phyloP scores from a whole-genome alignment of 2,888 invertebrate species.

The Erannis defoliaria region DNA sequence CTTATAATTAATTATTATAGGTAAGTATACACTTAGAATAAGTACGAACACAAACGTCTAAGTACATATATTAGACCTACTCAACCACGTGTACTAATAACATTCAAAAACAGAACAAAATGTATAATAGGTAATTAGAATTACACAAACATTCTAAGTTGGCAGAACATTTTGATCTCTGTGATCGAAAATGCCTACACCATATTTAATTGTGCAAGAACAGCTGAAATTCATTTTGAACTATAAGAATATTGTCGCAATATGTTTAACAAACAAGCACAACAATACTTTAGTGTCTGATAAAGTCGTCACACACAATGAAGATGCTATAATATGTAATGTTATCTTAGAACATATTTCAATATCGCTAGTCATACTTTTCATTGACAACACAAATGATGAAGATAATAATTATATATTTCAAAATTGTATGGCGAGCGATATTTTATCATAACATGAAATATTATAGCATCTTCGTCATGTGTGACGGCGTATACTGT shows the following conservation, averaged over 20 bases:
- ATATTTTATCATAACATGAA: no score
- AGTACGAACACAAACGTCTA: conserved; percentile 1
- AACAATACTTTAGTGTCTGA: no score
- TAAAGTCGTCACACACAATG: no score
- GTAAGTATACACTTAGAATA: not conserved
- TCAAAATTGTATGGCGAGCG: no score
- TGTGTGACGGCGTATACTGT: no score
- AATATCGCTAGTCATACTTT: no score
- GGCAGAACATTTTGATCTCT: not conserved
- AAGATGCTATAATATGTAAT: no score
- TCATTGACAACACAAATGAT: no score
- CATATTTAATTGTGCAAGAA: conserved; percentile 1
- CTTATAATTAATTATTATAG: not conserved
- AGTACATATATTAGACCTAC: conserved; percentile 7
- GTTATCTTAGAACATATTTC: no score
- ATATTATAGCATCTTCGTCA: no score
- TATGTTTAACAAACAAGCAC: not conserved
- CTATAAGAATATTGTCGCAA: conserved; percentile 13
- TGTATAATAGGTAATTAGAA: not conserved
- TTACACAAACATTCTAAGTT: not conserved
- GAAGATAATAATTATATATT: no score
- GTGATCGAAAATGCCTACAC: not conserved
- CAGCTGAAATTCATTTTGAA: conserved; percentile 7
- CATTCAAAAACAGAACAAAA: not conserved
- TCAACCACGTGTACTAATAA: conserved; percentile 8